Evolutionary conservation across 35 echinoderm and acorn worm genomes (phyloP).

Genomic region (Nesometra sesokonis): DNA sequence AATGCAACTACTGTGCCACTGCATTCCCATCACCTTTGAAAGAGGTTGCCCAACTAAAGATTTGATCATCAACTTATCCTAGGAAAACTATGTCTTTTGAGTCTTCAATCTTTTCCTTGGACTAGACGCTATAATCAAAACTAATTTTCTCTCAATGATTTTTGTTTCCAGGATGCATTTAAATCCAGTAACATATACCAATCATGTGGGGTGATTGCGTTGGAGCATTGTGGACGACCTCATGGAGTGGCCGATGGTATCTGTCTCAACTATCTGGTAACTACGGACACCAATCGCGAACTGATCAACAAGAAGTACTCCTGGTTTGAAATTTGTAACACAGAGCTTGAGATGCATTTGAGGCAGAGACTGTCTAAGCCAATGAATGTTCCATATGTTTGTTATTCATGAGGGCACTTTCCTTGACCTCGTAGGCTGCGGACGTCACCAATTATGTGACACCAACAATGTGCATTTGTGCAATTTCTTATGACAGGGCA

Average conservation of each 20-base stretch:
- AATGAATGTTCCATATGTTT: constrained; percentile 25
- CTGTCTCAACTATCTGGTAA: constrained; percentile 56
- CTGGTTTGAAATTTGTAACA: constrained; percentile 56
- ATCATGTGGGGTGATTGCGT: constrained; percentile 35
- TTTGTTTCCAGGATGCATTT: constrained; percentile 63
- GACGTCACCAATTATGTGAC: neutral
- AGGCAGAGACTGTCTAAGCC: constrained; percentile 21
- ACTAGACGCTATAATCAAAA: neutral
- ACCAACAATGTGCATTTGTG: neutral
- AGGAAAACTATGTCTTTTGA: neutral
- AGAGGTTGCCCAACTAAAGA: too few relatives aligned
- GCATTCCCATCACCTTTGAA: neutral
- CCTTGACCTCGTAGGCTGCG: neutral
- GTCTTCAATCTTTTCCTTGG: neutral
- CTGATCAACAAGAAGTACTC: constrained; percentile 67
- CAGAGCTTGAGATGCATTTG: constrained; percentile 48
- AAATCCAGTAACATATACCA: constrained; percentile 52
- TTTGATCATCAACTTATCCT: neutral
- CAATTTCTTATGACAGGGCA: neutral
- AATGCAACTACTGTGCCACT: too few relatives aligned
- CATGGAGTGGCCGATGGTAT: constrained; percentile 64
- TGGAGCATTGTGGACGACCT: constrained; percentile 66
- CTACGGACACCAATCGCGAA: constrained; percentile 56
- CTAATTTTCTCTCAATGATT: neutral
- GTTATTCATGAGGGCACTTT: neutral